Evolutionary conservation across 2,797 vertebrate species (phyloP).

Genomic region (Anas capensis): DNA sequence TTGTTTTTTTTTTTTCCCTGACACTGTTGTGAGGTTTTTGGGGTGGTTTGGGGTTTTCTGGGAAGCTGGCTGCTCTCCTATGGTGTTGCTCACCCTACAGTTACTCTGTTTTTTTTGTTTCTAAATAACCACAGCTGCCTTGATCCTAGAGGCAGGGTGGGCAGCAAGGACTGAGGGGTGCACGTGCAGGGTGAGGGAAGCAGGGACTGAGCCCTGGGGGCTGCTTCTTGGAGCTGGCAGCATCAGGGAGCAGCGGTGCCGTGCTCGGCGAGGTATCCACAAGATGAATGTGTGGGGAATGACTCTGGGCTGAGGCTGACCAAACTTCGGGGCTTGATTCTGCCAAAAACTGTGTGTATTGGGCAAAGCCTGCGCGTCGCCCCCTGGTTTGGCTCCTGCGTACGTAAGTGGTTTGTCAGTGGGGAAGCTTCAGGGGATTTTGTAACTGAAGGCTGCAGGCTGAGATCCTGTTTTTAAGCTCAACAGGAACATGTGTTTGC

Average conservation of each 20-base stretch:
- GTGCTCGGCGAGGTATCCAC: background rate
- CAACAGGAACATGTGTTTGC: background rate
- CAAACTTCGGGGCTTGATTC: accelerated
- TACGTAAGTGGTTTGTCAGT: background rate
- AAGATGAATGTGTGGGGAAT: accelerated
- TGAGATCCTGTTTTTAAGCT: background rate
- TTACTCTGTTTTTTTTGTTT: background rate
- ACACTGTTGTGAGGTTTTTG: background rate
- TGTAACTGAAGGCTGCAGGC: background rate
- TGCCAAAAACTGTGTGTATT: background rate
- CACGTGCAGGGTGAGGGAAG: background rate
- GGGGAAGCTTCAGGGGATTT: background rate
- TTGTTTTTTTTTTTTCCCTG: background rate
- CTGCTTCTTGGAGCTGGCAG: background rate
- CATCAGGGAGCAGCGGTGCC: background rate
- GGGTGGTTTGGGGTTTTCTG: background rate
- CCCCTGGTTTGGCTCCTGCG: background rate
- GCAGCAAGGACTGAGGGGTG: background rate
- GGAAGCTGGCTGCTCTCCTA: background rate
- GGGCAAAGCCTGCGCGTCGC: background rate
- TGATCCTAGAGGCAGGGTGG: background rate
- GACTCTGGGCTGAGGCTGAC: background rate
- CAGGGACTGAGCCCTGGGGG: background rate
- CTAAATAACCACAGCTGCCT: background rate
- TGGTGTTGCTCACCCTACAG: background rate